phyloP scores from a whole-genome alignment of 2,888 invertebrate species.

The Luffia ferchaultella region DNA sequence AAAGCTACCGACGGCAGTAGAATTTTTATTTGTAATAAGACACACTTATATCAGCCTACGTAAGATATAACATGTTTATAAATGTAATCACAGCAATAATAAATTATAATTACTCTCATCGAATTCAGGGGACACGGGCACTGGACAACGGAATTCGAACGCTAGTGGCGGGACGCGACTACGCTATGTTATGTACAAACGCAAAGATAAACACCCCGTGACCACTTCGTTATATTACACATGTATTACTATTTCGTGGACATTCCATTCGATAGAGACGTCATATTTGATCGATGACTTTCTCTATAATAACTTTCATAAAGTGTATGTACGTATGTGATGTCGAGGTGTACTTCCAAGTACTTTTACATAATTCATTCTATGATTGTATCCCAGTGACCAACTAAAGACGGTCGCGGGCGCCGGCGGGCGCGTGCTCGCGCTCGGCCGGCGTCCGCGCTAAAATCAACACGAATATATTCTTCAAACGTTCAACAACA shows the following conservation, averaged over 20 bases:
- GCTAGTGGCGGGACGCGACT: conserved; percentile 45
- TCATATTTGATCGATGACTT: neutral
- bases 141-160: conserved; percentile 42
- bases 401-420: conserved; percentile 14
- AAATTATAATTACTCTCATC: conserved; percentile 48
- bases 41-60: conserved; percentile 41
- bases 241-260: neutral
- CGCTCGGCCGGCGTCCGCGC: conserved; percentile 11
- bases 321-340: conserved; percentile 21
- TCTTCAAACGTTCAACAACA: conserved; percentile 64
- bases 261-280: neutral
- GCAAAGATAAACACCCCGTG: conserved; percentile 12
- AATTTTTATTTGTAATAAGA: conserved; percentile 35
- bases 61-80: conserved; percentile 46
- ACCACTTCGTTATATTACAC: neutral
- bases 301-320: conserved; percentile 17
- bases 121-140: conserved; percentile 37
- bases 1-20: conserved; percentile 34
- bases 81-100: conserved; percentile 60
- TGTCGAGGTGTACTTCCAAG: conserved; percentile 15
- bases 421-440: conserved; percentile 17
- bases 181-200: conserved; percentile 50
- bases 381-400: neutral
- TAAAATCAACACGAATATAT: conserved; percentile 58
- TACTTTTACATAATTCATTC: neutral